Base-by-base conservation (phyloP, 2,113 vertebrate genomes). In the Calyptomena viridis region DNA sequence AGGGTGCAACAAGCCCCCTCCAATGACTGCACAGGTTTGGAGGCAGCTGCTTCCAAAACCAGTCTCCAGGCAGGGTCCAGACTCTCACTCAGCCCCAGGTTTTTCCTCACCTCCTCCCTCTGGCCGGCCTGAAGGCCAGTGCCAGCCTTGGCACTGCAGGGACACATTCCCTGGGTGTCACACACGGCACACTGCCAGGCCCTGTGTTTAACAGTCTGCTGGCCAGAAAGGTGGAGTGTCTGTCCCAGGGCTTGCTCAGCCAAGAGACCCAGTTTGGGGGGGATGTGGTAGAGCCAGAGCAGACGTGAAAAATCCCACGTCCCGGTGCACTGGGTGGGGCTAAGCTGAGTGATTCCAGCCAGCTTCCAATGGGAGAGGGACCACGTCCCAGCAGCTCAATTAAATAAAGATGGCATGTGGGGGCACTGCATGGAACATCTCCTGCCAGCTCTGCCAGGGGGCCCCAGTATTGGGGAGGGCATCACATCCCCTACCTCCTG, bases 91-190 rank as follows among this genome's bases (percentile, higher is more conserved):
- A 81, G 68, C 23, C n/a, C 23, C 2, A 2, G 27, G 4, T 52
- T 50, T 67, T 37, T 42, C 33, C n/a, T 73, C 68, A 56, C 39
- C 60, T 76, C 72, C 53, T 88, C 87, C 66, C 71, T 67, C 33
- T 4, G 8, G 40, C 73, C 18, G 7, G 28, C 66, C 52, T 1
- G 0, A 44, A 79, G 37, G 55, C 58, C 85, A 50, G 49, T 1
- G 0, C 5, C 55, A 77, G 47, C 39, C 31, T 40, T 7, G 47
- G 90, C 82, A 37, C 20, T 6, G 71, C 53, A 50, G 31, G 82
- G 83, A 71, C 75, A 39, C 90, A 90, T 94, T 96, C 76, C 92
- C 90, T 47, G 79, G 80, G 94, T 92, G 94, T 94, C 90, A 95
- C 76, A 40, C n/a, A 18, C 3, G 63, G 72, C 92, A 71, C 47